These are phyloP conservation scores for Drosophila nigritarsus DNA, from an alignment of 2,888 invertebrate species.

Conservation along the genomic window DNA sequence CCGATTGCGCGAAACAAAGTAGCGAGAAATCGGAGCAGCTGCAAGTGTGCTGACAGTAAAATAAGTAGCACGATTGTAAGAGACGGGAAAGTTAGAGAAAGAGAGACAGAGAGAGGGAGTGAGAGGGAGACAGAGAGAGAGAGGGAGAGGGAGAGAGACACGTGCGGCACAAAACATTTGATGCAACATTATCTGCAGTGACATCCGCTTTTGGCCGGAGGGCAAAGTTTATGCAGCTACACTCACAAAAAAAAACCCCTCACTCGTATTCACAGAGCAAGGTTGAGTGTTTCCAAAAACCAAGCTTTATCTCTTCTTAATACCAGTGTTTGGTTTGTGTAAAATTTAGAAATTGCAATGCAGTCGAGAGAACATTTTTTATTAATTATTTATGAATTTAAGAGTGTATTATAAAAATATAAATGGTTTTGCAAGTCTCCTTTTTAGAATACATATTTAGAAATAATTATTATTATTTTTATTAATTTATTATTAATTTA, in stretches of 20 bases:
- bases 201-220: slow-evolving; percentile 60
- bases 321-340: background rate
- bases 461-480: no score
- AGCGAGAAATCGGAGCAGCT: slow-evolving; percentile 9
- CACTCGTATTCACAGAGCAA: background rate
- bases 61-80: background rate
- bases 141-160: slow-evolving; percentile 33
- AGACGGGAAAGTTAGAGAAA: background rate
- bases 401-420: background rate
- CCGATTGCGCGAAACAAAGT: slow-evolving; percentile 60
- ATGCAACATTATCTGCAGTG: slow-evolving; percentile 69
- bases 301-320: background rate
- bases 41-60: slow-evolving; percentile 41
- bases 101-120: background rate
- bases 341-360: background rate
- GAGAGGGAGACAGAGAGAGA: background rate
- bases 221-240: slow-evolving; percentile 61
- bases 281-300: background rate
- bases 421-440: no score
- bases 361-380: background rate
- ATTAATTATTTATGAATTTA: background rate
- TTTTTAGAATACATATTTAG: no score
- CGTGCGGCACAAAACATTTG: slow-evolving; percentile 63
- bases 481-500: no score
- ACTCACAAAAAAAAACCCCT: background rate